phyloP scores from a whole-genome alignment of 2,113 vertebrate species.

The Opisthocomus hoazin region DNA sequence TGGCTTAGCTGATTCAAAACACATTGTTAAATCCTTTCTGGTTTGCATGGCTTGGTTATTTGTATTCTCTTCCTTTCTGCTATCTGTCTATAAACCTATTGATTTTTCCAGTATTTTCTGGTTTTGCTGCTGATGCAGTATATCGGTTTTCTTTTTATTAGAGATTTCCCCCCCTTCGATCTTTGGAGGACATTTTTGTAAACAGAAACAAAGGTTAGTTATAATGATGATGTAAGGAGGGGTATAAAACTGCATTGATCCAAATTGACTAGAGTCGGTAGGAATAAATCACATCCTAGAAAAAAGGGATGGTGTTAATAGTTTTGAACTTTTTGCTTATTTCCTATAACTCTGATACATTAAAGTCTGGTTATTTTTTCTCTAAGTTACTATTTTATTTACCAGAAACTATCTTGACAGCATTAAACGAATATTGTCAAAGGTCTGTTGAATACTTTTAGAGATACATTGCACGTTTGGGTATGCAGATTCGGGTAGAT shows the following conservation, averaged over 20 bases:
- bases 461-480: not conserved
- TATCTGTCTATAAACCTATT: not conserved
- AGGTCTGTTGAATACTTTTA: not conserved
- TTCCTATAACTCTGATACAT: not conserved
- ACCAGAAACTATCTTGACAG: not conserved
- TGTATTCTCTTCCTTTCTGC: constrained; percentile 11
- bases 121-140: not conserved
- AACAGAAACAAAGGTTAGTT: constrained; percentile 11
- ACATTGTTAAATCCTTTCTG: constrained; percentile 30
- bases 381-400: not conserved
- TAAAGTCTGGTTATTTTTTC: not conserved
- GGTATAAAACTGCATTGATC: not conserved
- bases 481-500: not conserved
- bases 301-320: not conserved
- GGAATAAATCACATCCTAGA: not conserved
- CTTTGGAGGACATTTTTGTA: not conserved
- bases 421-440: not conserved
- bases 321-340: not conserved
- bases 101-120: not conserved
- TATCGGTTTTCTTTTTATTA: constrained; percentile 2
- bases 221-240: not conserved
- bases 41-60: constrained; percentile 13
- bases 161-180: not conserved
- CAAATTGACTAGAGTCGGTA: not conserved
- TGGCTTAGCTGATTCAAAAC: constrained; percentile 12